Evolutionary conservation across 2,797 vertebrate species (phyloP).

Genomic region (Anabas testudineus): DNA sequence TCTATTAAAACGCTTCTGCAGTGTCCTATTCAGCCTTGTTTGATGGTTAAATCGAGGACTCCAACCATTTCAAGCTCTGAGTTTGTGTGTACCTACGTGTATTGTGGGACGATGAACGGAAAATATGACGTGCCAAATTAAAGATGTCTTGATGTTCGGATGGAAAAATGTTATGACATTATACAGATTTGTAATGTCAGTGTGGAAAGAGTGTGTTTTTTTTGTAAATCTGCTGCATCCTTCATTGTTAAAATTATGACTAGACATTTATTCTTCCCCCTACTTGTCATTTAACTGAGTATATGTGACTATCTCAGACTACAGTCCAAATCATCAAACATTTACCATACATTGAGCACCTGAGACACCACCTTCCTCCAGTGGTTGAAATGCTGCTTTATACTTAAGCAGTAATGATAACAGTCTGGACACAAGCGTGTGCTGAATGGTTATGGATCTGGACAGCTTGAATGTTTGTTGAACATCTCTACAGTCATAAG

Average conservation of each 20-base stretch:
- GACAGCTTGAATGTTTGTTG: constrained; percentile 55
- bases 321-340: constrained; percentile 8
- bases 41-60: not conserved
- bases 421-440: constrained; percentile 11
- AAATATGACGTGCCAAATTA: constrained; percentile 71
- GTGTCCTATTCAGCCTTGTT: constrained; percentile 11
- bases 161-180: not conserved
- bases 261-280: constrained; percentile 13
- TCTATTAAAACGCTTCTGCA: not conserved
- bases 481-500: constrained; percentile 32
- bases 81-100: constrained; percentile 6
- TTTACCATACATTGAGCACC: too few relatives aligned
- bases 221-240: constrained; percentile 5
- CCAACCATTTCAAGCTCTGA: not conserved
- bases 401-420: not conserved
- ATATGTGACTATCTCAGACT: not conserved
- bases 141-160: constrained; percentile 1
- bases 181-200: constrained; percentile 14
- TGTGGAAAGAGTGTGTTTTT: constrained; percentile 16
- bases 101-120: constrained; percentile 29
- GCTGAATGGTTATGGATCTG: constrained; percentile 13
- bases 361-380: constrained; percentile 16
- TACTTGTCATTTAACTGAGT: not conserved
- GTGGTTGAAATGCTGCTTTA: constrained; percentile 28
- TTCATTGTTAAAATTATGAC: constrained; percentile 17